Evolutionary conservation across 2,888 invertebrate species (phyloP), one percentile per base, ranked within the genome.

Genomic region (Linnaemya tessellans): DNA sequence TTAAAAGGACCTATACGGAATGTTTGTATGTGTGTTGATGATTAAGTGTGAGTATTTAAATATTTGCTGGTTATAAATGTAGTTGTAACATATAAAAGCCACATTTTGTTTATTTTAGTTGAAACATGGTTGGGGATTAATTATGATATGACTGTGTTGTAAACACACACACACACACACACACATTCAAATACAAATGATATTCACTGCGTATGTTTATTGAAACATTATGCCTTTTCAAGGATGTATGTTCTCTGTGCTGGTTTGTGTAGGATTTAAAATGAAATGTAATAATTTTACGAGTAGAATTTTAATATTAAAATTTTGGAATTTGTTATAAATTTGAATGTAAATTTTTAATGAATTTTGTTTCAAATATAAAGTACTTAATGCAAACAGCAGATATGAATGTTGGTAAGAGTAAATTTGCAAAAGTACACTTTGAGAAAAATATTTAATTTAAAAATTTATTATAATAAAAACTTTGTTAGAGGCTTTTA

Each of bases 221-320:
- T 54, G 54, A 20, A 77, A 58, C 35, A 67, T 67, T 35, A 58
- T 35, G 38, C 49, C 60, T 25, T 38, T 51, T 68, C 38, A 60
- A 79, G 78, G 20, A 70, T 70, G 58, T 60, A 38, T 78, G 49
- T 75, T 51, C 22, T 77, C 18, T 73, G 65, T 60, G 86, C 86
- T 86, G 83, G 77, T 56, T 51, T 75, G 25, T 38, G 58, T 74
- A 58, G 88, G 87, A 88, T 88, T 89, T 91, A 88, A 90, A 90
- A 90, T 91, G 89, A 90, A 90, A 89, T 89, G 90, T 90, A 90
- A 90, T 91, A 91, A 90, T 90, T 90, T 91, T 89, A 87, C 88
- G 88, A 89, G 89, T 88, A 88, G 88, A 88, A 89, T 91, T 90
- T 91, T 90, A 89, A 90, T 90, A 85, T 85, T 90, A 89, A 89